Evolutionary conservation across 2,888 invertebrate species (phyloP).

Genomic region (Lymantria dispar): DNA sequence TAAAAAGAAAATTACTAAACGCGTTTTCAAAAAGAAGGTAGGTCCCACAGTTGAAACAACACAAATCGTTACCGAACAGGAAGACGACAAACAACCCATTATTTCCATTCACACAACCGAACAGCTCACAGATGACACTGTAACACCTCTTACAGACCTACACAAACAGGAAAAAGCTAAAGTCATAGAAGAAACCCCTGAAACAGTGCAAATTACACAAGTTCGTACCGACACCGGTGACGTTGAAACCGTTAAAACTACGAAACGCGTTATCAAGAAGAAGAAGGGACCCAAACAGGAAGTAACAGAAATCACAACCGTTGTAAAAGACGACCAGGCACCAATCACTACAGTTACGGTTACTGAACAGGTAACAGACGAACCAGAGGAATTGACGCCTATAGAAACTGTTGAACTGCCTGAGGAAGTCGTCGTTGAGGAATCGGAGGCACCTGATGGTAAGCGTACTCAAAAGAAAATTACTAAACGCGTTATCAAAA

Average conservation of each 20-base stretch:
- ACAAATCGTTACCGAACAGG: neutral
- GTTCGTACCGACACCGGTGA: slow-evolving; percentile 41
- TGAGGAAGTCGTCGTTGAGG: slow-evolving; percentile 39
- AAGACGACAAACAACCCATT: slow-evolving; percentile 24
- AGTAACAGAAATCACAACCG: slow-evolving; percentile 31
- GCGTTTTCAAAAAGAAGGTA: neutral
- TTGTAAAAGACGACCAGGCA: slow-evolving; percentile 21
- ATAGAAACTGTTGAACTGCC: slow-evolving; percentile 46
- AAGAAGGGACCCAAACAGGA: slow-evolving; percentile 35
- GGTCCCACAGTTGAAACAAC: neutral
- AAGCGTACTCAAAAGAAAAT: slow-evolving; percentile 21
- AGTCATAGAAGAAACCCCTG: slow-evolving; percentile 46
- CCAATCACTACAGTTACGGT: slow-evolving; percentile 20
- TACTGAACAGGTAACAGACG: slow-evolving; percentile 38
- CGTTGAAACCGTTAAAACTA: slow-evolving; percentile 25
- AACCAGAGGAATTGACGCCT: slow-evolving; percentile 44
- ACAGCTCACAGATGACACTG: slow-evolving; percentile 13
- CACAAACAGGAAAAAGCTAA: slow-evolving; percentile 1
- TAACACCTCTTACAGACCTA: slow-evolving; percentile 5
- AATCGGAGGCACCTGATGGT: slow-evolving; percentile 19
- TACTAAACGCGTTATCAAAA: slow-evolving; percentile 33
- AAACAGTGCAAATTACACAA: slow-evolving; percentile 27
- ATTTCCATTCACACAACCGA: slow-evolving; percentile 7
- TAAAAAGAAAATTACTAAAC: neutral
- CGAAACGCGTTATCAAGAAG: slow-evolving; percentile 44